Evolutionary conservation across 1,140 invertebrate genomes (phyloP), one percentile per base, ranked within the genome.

Genomic region (Phocides pigmalion): DNA sequence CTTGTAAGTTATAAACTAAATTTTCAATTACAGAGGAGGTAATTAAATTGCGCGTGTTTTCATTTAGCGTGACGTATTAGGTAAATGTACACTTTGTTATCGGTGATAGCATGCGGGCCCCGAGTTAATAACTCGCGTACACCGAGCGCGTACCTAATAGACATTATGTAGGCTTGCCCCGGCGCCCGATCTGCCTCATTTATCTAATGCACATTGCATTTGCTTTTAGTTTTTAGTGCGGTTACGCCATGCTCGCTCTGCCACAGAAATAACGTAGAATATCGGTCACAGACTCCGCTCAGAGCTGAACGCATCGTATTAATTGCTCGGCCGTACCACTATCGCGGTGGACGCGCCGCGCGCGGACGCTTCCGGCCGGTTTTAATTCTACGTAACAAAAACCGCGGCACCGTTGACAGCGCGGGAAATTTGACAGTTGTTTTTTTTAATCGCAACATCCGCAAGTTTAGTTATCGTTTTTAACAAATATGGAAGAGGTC

Each of bases 231-330:
- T 86, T 85, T 84, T 87, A 89, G 84, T 86, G 72, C 75, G 79
- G 82, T 89, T 89, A 82, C 86, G 87, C 83, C 87, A 87, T 73
- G 81, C 73, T 66, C 74, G 71, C 73, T 66, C 66, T 62, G 64
- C 72, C 78, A 82, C 87, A 89, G 88, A 90, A 90, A 90, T 90
- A 90, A 90, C 83, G 80, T 77, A 66, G 86, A 87, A 90, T 89
- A 90, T 90, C 88, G 88, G 88, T 90, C 86, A 90, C 82, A 87
- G 79, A 82, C 83, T 79, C 81, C 66, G 77, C 51, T 70, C 73
- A 65, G 75, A 79, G 76, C 25, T 76, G 84, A 86, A 82, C 79
- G 81, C 79, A 76, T 81, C 74, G 74, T 74, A 81, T 88, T 90
- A 90, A 90, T 90, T 90, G 81, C 75, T 69, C 76, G 76, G 69